Evolutionary conservation across 2,797 vertebrate genomes (phyloP).

Genomic region (Neoniphon sammara): DNA sequence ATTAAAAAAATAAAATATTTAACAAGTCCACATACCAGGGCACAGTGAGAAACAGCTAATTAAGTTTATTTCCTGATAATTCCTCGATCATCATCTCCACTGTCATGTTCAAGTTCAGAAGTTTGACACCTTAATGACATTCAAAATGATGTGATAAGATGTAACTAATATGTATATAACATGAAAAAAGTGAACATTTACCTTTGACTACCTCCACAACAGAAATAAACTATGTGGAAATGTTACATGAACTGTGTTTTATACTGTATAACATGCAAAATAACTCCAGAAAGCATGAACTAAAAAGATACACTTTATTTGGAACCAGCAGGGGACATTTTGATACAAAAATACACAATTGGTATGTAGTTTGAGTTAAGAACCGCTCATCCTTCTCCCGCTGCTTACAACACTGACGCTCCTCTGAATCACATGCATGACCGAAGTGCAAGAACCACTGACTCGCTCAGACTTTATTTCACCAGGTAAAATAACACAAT

Average conservation of each 20-base stretch:
- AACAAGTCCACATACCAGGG: too few species aligned
- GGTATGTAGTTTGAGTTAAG: slow-evolving; percentile 64
- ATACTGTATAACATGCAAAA: slow-evolving; percentile 31
- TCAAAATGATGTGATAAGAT: slow-evolving; percentile 11
- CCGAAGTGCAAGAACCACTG: slow-evolving; percentile 54
- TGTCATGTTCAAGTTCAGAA: neutral
- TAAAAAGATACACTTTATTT: slow-evolving; percentile 85
- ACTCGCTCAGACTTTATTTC: slow-evolving; percentile 63
- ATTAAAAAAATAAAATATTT: neutral
- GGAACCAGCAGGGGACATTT: slow-evolving; percentile 76
- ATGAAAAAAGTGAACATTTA: neutral
- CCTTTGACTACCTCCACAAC: slow-evolving; percentile 9
- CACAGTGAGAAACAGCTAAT: neutral
- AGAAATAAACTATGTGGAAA: neutral
- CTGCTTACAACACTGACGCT: slow-evolving; percentile 61
- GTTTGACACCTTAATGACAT: neutral
- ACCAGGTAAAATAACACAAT: slow-evolving; percentile 68
- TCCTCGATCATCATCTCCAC: neutral
- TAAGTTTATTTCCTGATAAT: neutral
- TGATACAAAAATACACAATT: slow-evolving; percentile 84
- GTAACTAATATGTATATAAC: too few species aligned
- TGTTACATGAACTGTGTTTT: neutral
- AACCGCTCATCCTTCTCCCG: slow-evolving; percentile 69
- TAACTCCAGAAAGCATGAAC: slow-evolving; percentile 69
- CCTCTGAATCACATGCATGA: slow-evolving; percentile 66